Conservation (phyloP, 1,140 invertebrate genomes). For the Mactra quadrangularis region DNA sequence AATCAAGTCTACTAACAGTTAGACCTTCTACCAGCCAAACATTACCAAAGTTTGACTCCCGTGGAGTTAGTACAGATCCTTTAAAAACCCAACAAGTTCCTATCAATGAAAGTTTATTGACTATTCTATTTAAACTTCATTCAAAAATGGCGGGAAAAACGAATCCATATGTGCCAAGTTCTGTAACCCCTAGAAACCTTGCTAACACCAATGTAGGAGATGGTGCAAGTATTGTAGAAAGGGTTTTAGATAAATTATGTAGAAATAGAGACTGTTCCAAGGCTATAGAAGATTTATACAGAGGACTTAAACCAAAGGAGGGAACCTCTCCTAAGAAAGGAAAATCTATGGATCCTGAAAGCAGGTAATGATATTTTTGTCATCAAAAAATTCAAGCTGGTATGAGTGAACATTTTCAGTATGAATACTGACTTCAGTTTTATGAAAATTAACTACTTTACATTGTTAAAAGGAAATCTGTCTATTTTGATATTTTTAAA, state of each 20-base stretch:
- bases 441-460: too few relatives aligned
- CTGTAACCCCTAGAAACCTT: slow-evolving; percentile 61
- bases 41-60: slow-evolving; percentile 72
- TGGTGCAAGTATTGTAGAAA: slow-evolving; percentile 93
- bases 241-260: slow-evolving; percentile 85
- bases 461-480: too few relatives aligned
- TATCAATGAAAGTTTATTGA: slow-evolving; percentile 94
- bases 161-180: slow-evolving; percentile 86
- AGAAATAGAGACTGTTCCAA: slow-evolving; percentile 86
- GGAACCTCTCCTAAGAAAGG: slow-evolving; percentile 37
- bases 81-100: slow-evolving; percentile 61
- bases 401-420: too few relatives aligned
- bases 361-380: slow-evolving; percentile 47
- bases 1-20: slow-evolving; percentile 59
- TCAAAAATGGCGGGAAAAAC: slow-evolving; percentile 93
- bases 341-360: slow-evolving; percentile 62
- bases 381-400: too few relatives aligned
- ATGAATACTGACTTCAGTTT: too few relatives aligned
- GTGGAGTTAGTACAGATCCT: slow-evolving; percentile 71
- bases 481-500: too few relatives aligned
- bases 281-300: slow-evolving; percentile 83
- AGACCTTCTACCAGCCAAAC: slow-evolving; percentile 62
- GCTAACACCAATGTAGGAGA: slow-evolving; percentile 87
- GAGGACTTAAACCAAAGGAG: slow-evolving; percentile 64
- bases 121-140: slow-evolving; percentile 95